Base-by-base conservation (phyloP, 2,888 invertebrate genomes). In the Lasioglossum pauxillum region DNA sequence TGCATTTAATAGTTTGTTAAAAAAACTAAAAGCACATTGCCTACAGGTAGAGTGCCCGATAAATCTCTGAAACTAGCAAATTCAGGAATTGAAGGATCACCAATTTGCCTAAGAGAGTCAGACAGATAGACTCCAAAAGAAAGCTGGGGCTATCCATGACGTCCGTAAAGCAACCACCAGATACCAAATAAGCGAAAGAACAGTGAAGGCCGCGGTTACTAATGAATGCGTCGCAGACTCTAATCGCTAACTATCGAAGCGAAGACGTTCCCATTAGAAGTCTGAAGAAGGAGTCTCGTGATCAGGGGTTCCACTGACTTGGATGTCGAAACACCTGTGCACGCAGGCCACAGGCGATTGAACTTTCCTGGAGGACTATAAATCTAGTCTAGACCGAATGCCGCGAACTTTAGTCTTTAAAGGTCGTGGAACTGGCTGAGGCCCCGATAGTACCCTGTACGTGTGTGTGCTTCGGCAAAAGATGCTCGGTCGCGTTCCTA, bases 371-470 rank as follows among this genome's bases (percentile, higher is more conserved):
- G 85, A 88, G 57, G 90, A 91, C 90, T 89, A 92, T 93, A 94
- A 94, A 92, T 94, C 91, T 89, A 84, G 92, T 92, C 92, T 90
- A 90, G 88, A 92, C 91, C 93, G 92, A 94, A 94, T 94, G 93
- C 89, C 93, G 94, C 93, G 94, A 95, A 95, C 95, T 95, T 95
- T 94, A 93, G 91, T 93, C 93, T 94, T 93, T 93, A 95, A 94
- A 95, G 94, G 95, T 95, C 94, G 93, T 89, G 92, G 91, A 92
- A 92, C 93, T 93, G 90, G 85, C 89, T n/a, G 60, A 31, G 60
- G 77, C 78, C 74, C 82, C 82, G 89, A 88, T 90, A 89, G 81
- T 80, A 35, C 60, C 16, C 5, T 60, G 31, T 60, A 1, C 14
- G 27, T 53, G 49, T 8, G 49, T 8, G 49, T n/a, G 53, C 53